Conservation (phyloP, 2,113 vertebrate species). For the Syrrhaptes paradoxus region DNA sequence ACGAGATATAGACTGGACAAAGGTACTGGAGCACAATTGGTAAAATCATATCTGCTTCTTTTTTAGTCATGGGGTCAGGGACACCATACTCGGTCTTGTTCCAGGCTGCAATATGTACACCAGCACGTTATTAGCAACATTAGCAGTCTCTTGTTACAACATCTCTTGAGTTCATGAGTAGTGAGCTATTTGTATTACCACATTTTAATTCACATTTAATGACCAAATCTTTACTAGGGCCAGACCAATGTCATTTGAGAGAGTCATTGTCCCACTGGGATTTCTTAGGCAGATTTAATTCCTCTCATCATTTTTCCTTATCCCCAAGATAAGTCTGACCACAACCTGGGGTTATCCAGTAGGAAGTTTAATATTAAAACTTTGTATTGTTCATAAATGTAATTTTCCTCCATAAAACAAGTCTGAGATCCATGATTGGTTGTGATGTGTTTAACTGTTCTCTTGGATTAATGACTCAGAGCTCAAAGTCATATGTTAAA, state of each 20-base stretch:
- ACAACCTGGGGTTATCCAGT: neutral
- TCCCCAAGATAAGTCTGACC: neutral
- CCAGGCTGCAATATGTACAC: conserved; percentile 83
- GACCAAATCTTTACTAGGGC: neutral
- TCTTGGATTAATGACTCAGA: neutral
- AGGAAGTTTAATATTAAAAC: neutral
- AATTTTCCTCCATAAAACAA: neutral
- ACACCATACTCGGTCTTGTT: conserved; percentile 88
- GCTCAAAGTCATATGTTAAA: neutral
- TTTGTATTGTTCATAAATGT: neutral
- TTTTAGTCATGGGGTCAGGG: conserved; percentile 80
- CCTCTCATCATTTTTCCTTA: neutral
- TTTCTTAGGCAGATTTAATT: neutral
- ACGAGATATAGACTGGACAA: conserved; percentile 90
- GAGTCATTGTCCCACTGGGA: neutral
- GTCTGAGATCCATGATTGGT: neutral
- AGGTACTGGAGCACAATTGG: conserved; percentile 95
- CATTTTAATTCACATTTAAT: neutral
- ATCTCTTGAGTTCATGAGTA: neutral
- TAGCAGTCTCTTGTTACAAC: neutral
- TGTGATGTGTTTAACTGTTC: neutral
- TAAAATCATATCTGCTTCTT: conserved; percentile 94
- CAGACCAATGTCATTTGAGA: fast-evolving
- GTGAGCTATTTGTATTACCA: neutral
- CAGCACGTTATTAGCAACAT: neutral